Evolutionary conservation across 1,140 invertebrate genomes (phyloP).

Genomic region (Pseudomyrmex flavicornis): DNA sequence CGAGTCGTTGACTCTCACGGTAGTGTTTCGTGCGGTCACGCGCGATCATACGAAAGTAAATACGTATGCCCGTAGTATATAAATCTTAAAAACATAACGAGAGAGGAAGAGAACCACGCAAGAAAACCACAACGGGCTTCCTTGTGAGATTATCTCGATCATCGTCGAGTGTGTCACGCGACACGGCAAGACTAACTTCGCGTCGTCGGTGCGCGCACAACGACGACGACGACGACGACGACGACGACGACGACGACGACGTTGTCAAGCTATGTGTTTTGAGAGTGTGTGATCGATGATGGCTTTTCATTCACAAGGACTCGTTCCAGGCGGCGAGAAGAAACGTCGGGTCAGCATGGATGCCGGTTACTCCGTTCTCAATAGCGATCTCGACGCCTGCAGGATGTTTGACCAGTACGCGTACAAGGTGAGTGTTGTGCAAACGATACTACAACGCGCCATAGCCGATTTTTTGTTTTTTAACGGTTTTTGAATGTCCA

Average conservation of each 20-base stretch:
- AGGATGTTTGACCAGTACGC: slow-evolving; percentile 90
- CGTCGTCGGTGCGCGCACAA: too few species aligned
- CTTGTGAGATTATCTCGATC: too few species aligned
- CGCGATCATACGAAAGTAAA: slow-evolving; percentile 1
- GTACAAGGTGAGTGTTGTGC: slow-evolving; percentile 86
- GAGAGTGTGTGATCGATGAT: slow-evolving; percentile 19
- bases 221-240: not conserved
- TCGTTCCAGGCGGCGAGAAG: slow-evolving; percentile 80
- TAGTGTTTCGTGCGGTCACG: slow-evolving; percentile 2
- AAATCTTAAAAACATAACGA: too few species aligned
- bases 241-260: slow-evolving; percentile 16
- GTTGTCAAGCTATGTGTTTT: slow-evolving; percentile 45
- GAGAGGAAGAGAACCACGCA: too few species aligned
- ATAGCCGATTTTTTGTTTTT: not conserved
- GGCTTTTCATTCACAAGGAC: slow-evolving; percentile 73
- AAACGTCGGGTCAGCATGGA: slow-evolving; percentile 86
- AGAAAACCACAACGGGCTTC: too few species aligned
- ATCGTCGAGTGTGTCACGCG: slow-evolving; percentile 16
- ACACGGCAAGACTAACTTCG: too few species aligned
- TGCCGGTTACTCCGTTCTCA: slow-evolving; percentile 87
- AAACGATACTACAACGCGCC: not conserved
- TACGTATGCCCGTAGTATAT: not conserved
- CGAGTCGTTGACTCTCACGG: too few species aligned
- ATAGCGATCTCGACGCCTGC: slow-evolving; percentile 88
- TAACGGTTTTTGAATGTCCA: not conserved